Base-by-base conservation (phyloP, 2,113 vertebrate species). In the Myiagra hebetior region DNA sequence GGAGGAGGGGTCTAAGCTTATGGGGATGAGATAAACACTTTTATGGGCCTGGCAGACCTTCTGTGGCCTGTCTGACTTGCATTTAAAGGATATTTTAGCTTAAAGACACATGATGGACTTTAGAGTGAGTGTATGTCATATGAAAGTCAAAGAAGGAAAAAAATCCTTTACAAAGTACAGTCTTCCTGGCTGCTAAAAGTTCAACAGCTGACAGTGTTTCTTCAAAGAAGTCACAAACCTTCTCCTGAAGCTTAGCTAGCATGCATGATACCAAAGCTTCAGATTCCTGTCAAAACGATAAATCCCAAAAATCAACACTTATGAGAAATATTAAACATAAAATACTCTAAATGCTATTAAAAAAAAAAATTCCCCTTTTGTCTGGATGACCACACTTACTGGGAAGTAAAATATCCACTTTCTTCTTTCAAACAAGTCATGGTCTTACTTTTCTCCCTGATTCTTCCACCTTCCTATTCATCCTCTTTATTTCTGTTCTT, bases 131-230 rank as follows among this genome's bases (percentile, higher is more conserved):
- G 26, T 52, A 75, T 44, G 62, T 53, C 60, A 23, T 23, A 80
- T 44, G 37, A 62, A 95, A 88, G 55, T 77, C 85, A 92, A 80
- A 94, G 69, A 67, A 64, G 46, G 4, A 20, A 41, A 55, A 85
- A 60, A 53, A 30, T 26, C 63, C 35, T 91, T 93, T 67, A 85
- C 41, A 89, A 80, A 94, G 96, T 92, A 95, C 57, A 89, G 60
- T 59, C 49, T 97, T 96, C 85, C 85, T 93, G 91, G 56, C 80
- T 97, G 56, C 33, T 93, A 73, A 97, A 97, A 39, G 18, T 39
- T 87, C 65, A 95, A 33, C 22, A 96, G 86, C 83, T 94, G 50
- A 87, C 41, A 65, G 31, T 27, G 27, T 55, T 88, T 84, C 73
- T 82, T 93, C 35, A n/a, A 65, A 49, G 80, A 92, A 95, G 70